These are phyloP conservation scores for Microplitis demolitor DNA, from an alignment of 1,140 invertebrate genomes.

Conservation along the genomic window DNA sequence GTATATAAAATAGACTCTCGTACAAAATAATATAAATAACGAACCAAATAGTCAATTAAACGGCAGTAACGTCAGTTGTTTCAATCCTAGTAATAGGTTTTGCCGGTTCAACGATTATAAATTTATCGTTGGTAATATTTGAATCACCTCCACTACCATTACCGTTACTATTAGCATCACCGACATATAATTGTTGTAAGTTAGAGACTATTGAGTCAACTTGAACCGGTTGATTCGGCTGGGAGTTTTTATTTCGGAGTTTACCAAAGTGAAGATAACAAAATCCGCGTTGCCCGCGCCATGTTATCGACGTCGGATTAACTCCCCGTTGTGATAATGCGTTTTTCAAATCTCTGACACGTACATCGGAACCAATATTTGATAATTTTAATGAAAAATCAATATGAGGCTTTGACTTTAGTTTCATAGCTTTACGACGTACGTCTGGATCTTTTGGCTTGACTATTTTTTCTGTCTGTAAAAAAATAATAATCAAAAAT, in stretches of 20 bases:
- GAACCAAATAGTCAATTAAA: slow-evolving; percentile 42
- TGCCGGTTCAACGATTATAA: slow-evolving; percentile 56
- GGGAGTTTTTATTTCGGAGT: slow-evolving; percentile 50
- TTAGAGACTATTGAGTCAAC: slow-evolving; percentile 65
- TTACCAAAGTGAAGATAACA: slow-evolving; percentile 72
- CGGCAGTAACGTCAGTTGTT: slow-evolving; percentile 58
- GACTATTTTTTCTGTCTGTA: slow-evolving; percentile 30
- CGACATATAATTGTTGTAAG: slow-evolving; percentile 60
- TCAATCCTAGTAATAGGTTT: slow-evolving; percentile 61
- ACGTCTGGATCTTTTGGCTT: slow-evolving; percentile 31
- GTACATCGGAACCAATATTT: slow-evolving; percentile 66
- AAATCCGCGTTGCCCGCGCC: slow-evolving; percentile 69
- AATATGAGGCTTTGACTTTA: slow-evolving; percentile 40
- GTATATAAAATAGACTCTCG: too few relatives aligned
- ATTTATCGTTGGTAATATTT: slow-evolving; percentile 37
- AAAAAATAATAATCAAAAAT: slow-evolving; percentile 8
- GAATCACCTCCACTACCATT: slow-evolving; percentile 34
- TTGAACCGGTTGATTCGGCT: slow-evolving; percentile 50
- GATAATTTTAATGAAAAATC: slow-evolving; percentile 68
- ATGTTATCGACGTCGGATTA: slow-evolving; percentile 69
- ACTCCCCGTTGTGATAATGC: slow-evolving; percentile 68
- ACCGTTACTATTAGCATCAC: background rate
- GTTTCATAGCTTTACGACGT: slow-evolving; percentile 24
- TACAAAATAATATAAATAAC: slow-evolving; percentile 6
- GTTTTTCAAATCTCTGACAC: slow-evolving; percentile 69